A percentile compares a stretch with the other conserved stretches of the same genome.
Conservation (phyloP, 2,797 vertebrate species). For the Orestias chungarensis region DNA sequence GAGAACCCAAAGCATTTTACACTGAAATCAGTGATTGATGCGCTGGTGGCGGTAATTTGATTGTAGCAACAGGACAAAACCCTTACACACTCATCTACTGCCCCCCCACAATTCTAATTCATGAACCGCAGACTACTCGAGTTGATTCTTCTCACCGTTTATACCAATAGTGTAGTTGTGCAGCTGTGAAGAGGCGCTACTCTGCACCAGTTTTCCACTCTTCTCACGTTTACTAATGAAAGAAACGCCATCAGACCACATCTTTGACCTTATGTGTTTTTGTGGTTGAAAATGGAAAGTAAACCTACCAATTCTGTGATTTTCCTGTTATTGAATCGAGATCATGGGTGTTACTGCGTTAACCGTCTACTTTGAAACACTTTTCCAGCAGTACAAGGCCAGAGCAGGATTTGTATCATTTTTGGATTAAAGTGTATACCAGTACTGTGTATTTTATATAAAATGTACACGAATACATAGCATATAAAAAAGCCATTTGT, state of each 20-base stretch:
- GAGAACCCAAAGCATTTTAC: too few relatives aligned
- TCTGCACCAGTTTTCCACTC: slow-evolving; percentile 26
- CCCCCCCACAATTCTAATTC: too few relatives aligned
- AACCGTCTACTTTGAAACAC: slow-evolving; percentile 46
- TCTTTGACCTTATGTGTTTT: slow-evolving; percentile 11
- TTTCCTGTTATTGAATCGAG: slow-evolving; percentile 37
- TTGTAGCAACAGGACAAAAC: too few relatives aligned
- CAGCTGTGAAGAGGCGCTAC: slow-evolving; percentile 23
- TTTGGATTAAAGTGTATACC: slow-evolving; percentile 67
- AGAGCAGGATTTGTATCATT: slow-evolving; percentile 74
- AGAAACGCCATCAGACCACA: slow-evolving; percentile 22
- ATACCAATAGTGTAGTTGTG: slow-evolving; percentile 38
- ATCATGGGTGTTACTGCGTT: slow-evolving; percentile 7
- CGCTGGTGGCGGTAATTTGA: too few relatives aligned
- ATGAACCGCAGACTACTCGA: too few relatives aligned
- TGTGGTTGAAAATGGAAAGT: slow-evolving; percentile 1
- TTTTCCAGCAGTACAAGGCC: slow-evolving; percentile 49
- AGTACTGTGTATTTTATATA: slow-evolving; percentile 66
- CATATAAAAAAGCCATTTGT: slow-evolving; percentile 72
- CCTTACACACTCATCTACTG: too few relatives aligned
- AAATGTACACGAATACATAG: slow-evolving; percentile 52
- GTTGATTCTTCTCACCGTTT: slow-evolving; percentile 1
- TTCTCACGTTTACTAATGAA: slow-evolving; percentile 31
- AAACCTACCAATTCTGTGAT: slow-evolving; percentile 28
- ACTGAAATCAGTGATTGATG: too few relatives aligned